Base-by-base conservation (phyloP, 92 coral and sea anemone genomes). In the Phenganax marumi region DNA sequence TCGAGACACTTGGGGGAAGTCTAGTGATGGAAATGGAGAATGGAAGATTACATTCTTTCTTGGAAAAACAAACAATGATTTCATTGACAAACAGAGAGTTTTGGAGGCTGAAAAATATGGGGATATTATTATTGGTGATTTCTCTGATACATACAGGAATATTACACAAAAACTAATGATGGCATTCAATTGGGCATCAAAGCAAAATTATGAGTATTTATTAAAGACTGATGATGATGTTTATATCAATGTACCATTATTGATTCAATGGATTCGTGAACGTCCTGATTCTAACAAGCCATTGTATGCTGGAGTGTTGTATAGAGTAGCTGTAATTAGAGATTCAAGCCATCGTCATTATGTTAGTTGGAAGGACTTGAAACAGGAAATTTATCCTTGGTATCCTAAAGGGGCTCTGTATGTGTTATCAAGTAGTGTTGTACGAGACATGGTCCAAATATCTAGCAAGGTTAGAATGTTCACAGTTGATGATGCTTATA, bases 221-320 rank as follows among this genome's bases (percentile, higher is more conserved):
- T 82, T 95, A 70, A 93, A 95, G 55, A 85, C 96, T 6, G 98
- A 95, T 63, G 97, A 92, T 55, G 98, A 95, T 82, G 92, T 95
- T 6, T 95, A 90, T 73, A 72, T 89, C 17, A 91, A 88, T 78
- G 86, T 95, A 18, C 97, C 96, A 0, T 80, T 84, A 24, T 65
- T 95, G 47, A 76, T 83, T 46, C 75, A 81, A 0, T 95, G 98
- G 98, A 76, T 95, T 61, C 84, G 55, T 10, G 51, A 52, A 13
- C 79, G 52, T 25, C 83, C 84, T 16, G 12, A 73, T 3, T 43
- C 81, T 13, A 52, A 69, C 19, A 60, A 69, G 24, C 88, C 84
- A 14, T 22, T 92, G 1, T 95, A 95, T 83, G 98, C 93, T 3
- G 98, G 98, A 0, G 89, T 76, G 18, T 25, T 88, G 11, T 90